Percentiles rank a stretch among this genome's conserved stretches.
Evolutionary conservation across 2,113 vertebrate species (phyloP).

Genomic region (Limanda limanda): DNA sequence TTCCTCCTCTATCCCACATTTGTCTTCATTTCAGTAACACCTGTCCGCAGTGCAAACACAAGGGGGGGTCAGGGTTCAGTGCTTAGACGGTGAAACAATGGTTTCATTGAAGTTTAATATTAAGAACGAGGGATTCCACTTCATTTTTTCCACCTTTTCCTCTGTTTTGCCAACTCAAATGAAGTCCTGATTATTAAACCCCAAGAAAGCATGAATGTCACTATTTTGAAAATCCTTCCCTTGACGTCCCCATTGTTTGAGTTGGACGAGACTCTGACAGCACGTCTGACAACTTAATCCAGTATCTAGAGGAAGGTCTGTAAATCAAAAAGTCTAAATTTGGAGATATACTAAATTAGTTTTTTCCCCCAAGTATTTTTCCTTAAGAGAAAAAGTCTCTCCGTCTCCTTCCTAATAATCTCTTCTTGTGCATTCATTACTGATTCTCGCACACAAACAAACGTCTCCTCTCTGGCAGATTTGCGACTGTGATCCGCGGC

Average conservation of each 20-base stretch:
- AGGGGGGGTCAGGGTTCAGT: neutral
- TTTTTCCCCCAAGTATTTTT: neutral
- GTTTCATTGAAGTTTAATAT: neutral
- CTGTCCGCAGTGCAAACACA: conserved; percentile 11
- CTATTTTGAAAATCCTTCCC: conserved; percentile 32
- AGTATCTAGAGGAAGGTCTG: conserved; percentile 6
- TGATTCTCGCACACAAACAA: conserved; percentile 53
- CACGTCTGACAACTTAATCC: conserved; percentile 52
- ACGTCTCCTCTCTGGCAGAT: conserved; percentile 62
- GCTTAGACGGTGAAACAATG: neutral
- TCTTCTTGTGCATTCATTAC: conserved; percentile 37
- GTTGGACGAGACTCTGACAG: conserved; percentile 21
- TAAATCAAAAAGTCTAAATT: conserved; percentile 41
- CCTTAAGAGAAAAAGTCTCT: neutral
- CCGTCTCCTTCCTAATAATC: conserved; percentile 41
- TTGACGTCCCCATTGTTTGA: conserved; percentile 43
- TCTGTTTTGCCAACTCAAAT: neutral
- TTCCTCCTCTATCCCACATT: conserved; percentile 39
- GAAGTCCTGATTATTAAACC: neutral
- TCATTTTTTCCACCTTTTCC: neutral
- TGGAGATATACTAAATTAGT: conserved; percentile 25
- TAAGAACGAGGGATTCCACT: neutral
- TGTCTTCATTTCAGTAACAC: conserved; percentile 47
- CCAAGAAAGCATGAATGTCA: conserved; percentile 10
- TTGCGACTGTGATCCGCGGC: conserved; percentile 61